Evolutionary conservation across 2,797 vertebrate species (phyloP), one percentile per base, ranked within the genome.

Genomic region (Pipistrellus nathusii): DNA sequence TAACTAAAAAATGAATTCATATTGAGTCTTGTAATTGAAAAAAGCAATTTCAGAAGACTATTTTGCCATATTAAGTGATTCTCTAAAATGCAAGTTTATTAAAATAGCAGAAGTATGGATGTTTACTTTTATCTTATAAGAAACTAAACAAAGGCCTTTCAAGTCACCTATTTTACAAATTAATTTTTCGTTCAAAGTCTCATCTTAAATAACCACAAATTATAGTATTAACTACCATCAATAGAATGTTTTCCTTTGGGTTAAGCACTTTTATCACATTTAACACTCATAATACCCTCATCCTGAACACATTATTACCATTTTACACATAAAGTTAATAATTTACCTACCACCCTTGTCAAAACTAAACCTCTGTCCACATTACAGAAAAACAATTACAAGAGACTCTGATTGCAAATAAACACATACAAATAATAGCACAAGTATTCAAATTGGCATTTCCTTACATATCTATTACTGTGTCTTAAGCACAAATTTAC

Each of bases 271-370:
- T 81, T 59, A 75, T 81, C 73, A 77, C 2, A 62, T 90, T 90
- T 83, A 75, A 92, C 72, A 92, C n/a, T 62, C 44, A 41, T 20
- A 81, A 92, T 85, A 96, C 27, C 15, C 20, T 35, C 76, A 77
- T 44, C 53, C 77, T 72, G 30, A 94, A 86, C 32, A 59, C 32
- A 83, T 80, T 87, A 64, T 15, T 32, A 86, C 30, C 46, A 94
- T 84, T 91, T 94, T 85, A 87, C n/a, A 95, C 18, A 55, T 76
- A 75, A 85, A 77, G 32, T 95, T 88, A 88, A 86, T 95, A 91
- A 76, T 68, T 17, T 53, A 72, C 57, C 62, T 32, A 57, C 20
- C 46, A 91, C n/a, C 53, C 41, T 77, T 92, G 46, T 51, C 66
- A 64, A 88, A 87, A 89, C 46, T 87, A 88, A 90, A 88, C 25